These are phyloP conservation scores for Artibeus lituratus DNA, from an alignment of 2,797 vertebrate species.

Conservation along the genomic window DNA sequence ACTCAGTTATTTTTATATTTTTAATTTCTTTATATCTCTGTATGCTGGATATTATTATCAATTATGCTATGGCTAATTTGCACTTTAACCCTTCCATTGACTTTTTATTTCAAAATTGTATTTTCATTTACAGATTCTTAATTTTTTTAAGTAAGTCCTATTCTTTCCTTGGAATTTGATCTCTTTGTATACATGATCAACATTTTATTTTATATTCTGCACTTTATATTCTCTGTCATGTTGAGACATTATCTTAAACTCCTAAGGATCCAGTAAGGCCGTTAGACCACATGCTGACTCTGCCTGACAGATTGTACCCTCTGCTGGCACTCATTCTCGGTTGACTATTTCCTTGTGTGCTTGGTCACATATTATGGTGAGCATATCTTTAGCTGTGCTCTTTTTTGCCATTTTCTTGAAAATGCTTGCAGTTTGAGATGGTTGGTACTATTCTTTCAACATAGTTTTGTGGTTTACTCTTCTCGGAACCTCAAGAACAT, in stretches of 20 bases:
- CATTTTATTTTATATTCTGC: neutral
- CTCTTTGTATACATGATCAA: neutral
- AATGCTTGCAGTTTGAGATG: neutral
- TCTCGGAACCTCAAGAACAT: neutral
- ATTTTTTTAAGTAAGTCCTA: neutral
- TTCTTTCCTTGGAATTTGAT: neutral
- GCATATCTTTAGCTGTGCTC: neutral
- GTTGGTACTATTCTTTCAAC: neutral
- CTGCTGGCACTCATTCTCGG: neutral
- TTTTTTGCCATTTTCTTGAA: neutral
- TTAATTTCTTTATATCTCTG: neutral
- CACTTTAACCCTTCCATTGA: neutral
- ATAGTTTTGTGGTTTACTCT: neutral
- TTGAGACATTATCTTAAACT: neutral
- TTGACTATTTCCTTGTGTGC: neutral
- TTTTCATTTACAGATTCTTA: neutral
- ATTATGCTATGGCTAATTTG: neutral
- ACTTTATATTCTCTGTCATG: neutral
- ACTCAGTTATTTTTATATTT: neutral
- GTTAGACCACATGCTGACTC: neutral
- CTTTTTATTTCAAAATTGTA: neutral
- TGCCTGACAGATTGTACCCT: neutral
- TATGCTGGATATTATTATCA: neutral
- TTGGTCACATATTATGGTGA: neutral
- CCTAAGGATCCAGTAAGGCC: neutral